A percentile compares a stretch with the other conserved stretches of the same genome.
phyloP scores from a whole-genome alignment of 2,888 invertebrate genomes.

The Chouioia cunea region DNA sequence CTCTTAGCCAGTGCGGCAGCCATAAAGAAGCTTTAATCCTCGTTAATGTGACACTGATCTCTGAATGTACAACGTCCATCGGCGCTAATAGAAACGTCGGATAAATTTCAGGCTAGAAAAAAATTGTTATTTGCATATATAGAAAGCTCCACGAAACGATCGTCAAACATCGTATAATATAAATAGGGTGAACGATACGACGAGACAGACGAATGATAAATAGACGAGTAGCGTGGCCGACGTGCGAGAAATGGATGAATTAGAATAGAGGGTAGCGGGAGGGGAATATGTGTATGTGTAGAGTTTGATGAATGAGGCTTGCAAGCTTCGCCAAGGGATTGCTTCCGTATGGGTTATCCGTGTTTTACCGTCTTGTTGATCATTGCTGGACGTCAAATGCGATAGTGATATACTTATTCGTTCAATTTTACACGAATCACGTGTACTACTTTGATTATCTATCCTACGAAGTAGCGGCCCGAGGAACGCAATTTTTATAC shows the following conservation, averaged over 20 bases:
- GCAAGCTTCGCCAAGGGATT: background rate
- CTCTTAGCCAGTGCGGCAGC: background rate
- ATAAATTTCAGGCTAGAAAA: background rate
- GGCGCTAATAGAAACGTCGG: too few relatives aligned
- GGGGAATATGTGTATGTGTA: background rate
- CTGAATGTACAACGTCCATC: too few relatives aligned
- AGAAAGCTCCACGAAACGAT: conserved; percentile 23
- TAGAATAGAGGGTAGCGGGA: background rate
- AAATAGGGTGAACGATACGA: conserved; percentile 48
- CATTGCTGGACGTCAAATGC: background rate
- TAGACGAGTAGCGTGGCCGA: conserved; percentile 30
- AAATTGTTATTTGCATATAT: background rate
- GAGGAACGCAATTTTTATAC: too few relatives aligned
- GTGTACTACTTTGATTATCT: too few relatives aligned
- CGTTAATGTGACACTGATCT: too few relatives aligned
- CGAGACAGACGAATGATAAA: conserved; percentile 49
- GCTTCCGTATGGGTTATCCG: background rate
- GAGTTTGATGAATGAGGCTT: background rate
- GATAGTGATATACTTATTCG: too few relatives aligned
- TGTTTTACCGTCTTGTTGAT: background rate
- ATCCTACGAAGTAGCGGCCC: too few relatives aligned
- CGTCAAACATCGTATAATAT: conserved; percentile 48
- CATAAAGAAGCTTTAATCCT: too few relatives aligned
- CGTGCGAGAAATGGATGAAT: conserved; percentile 2
- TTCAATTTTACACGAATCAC: too few relatives aligned